These are phyloP conservation scores for Phaethon lepturus DNA, from an alignment of 2,113 vertebrate species.

Conservation along the genomic window DNA sequence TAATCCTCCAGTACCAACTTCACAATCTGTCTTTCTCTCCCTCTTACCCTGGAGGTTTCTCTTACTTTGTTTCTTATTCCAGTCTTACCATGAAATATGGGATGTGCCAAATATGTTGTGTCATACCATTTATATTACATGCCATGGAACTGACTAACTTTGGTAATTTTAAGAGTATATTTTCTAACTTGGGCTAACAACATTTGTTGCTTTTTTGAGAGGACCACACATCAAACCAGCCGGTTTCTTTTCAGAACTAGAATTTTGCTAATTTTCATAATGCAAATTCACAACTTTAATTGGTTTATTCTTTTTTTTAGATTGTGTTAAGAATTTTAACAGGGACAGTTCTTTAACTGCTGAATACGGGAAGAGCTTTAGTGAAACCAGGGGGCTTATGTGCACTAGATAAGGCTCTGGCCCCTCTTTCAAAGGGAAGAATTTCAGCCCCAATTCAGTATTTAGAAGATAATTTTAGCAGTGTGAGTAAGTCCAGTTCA, in stretches of 20 bases:
- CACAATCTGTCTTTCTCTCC: conserved; percentile 37
- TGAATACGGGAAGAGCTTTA: neutral
- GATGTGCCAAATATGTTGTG: neutral
- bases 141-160: neutral
- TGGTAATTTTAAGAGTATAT: neutral
- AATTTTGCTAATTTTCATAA: neutral
- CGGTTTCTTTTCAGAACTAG: neutral
- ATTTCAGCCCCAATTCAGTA: neutral
- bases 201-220: neutral
- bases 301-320: neutral
- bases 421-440: neutral
- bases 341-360: neutral
- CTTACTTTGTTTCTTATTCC: conserved; percentile 51
- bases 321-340: neutral
- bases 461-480: neutral
- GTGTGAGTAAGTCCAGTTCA: neutral
- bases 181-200: conserved; percentile 22
- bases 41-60: conserved; percentile 1
- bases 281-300: conserved; percentile 18
- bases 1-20: conserved; percentile 37
- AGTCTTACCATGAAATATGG: neutral
- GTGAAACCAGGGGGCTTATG: neutral
- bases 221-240: neutral
- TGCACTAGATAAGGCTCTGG: neutral
- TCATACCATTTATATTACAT: conserved; percentile 29